phyloP scores from a whole-genome alignment of 1,140 invertebrate genomes.

The Chrysoperla carnea region DNA sequence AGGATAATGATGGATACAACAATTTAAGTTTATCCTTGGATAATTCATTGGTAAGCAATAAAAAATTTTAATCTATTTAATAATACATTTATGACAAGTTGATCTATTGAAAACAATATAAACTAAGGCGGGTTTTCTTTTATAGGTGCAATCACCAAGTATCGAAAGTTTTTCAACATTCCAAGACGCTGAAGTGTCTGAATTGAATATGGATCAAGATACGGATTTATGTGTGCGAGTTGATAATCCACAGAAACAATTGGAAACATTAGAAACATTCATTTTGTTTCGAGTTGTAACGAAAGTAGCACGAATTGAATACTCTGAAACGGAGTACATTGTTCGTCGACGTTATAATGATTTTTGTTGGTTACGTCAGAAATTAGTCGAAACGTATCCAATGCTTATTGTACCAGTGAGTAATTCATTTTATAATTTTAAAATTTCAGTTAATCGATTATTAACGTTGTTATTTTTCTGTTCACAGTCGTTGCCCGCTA shows the following conservation, averaged over 20 bases:
- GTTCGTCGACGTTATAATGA: conserved; percentile 58
- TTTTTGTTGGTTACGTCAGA: conserved; percentile 52
- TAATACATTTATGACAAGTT: background rate
- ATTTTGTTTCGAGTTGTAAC: conserved; percentile 55
- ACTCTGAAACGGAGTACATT: conserved; percentile 43
- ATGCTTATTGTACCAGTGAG: conserved; percentile 51
- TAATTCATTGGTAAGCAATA: conserved; percentile 1
- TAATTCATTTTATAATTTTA: background rate
- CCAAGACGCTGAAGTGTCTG: conserved; percentile 33
- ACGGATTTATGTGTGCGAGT: conserved; percentile 48
- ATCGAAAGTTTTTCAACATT: conserved; percentile 42
- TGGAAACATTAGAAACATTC: conserved; percentile 55
- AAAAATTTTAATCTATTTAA: background rate
- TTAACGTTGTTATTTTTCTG: conserved; percentile 1
- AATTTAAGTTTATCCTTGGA: conserved; percentile 1
- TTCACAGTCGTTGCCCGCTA: conserved; percentile 48
- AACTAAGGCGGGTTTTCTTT: conserved; percentile 3
- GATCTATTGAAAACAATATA: background rate
- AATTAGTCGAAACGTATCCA: conserved; percentile 43
- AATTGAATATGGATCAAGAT: conserved; percentile 30
- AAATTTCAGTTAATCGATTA: conserved; percentile 3
- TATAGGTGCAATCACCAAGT: conserved; percentile 33
- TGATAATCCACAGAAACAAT: conserved; percentile 62
- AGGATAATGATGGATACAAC: background rate
- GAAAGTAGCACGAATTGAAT: conserved; percentile 46